phyloP scores from a whole-genome alignment of 2,888 invertebrate genomes.

The Timema podura region DNA sequence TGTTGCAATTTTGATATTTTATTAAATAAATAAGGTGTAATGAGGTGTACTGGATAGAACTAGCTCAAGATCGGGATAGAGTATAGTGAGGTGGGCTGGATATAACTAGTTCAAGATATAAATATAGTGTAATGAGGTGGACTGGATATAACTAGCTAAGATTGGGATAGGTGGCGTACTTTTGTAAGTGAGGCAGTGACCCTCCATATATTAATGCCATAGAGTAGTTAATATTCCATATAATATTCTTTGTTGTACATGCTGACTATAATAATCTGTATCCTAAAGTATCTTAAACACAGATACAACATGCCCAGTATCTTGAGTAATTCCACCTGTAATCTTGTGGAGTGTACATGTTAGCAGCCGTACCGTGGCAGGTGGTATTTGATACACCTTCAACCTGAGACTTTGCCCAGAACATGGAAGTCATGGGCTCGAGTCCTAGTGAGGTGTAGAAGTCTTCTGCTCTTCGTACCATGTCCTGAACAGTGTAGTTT shows the following conservation, averaged over 20 bases:
- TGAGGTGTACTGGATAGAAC: too few relatives aligned
- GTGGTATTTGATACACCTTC: slow-evolving; percentile 22
- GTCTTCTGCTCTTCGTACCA: slow-evolving; percentile 62
- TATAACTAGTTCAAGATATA: too few relatives aligned
- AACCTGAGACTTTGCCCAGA: slow-evolving; percentile 55
- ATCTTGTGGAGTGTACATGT: slow-evolving; percentile 63
- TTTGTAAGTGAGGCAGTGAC: too few relatives aligned
- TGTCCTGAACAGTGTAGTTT: slow-evolving; percentile 47
- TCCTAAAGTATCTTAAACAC: slow-evolving; percentile 13
- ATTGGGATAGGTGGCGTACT: too few relatives aligned
- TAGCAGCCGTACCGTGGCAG: slow-evolving; percentile 70
- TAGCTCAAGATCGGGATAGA: too few relatives aligned
- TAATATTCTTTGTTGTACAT: not conserved
- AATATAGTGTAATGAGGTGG: too few relatives aligned
- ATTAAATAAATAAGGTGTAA: too few relatives aligned
- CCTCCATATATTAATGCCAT: not conserved
- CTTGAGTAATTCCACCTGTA: slow-evolving; percentile 51
- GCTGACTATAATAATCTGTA: not conserved
- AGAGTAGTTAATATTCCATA: not conserved
- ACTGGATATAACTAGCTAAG: too few relatives aligned
- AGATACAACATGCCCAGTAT: too few relatives aligned
- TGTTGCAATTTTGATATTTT: too few relatives aligned
- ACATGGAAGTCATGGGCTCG: slow-evolving; percentile 55
- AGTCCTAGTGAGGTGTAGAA: slow-evolving; percentile 63
- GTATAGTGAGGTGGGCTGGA: too few relatives aligned